Evolutionary conservation across 1,140 invertebrate genomes (phyloP).

Genomic region (Tetraneura akinire): DNA sequence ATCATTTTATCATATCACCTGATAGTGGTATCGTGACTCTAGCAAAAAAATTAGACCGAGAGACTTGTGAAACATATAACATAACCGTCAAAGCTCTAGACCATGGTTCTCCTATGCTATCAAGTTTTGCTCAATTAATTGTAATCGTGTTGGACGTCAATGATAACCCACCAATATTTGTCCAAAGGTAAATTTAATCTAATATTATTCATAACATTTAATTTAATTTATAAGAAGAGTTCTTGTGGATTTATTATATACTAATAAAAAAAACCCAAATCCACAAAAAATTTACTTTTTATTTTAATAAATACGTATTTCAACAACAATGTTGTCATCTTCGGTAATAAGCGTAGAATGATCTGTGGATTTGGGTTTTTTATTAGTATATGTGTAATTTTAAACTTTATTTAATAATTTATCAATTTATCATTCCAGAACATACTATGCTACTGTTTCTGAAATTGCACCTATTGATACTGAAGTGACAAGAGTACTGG

Average conservation of each 20-base stretch:
- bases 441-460: conserved; percentile 72
- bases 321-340: too few species aligned
- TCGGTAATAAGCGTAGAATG: too few species aligned
- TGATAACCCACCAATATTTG: conserved; percentile 92
- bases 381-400: too few species aligned
- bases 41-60: conserved; percentile 80
- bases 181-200: conserved; percentile 63
- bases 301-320: too few species aligned
- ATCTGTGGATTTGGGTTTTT: too few species aligned
- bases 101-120: conserved; percentile 71
- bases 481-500: conserved; percentile 78
- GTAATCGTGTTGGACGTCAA: conserved; percentile 82
- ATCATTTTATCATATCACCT: conserved; percentile 72
- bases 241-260: too few species aligned
- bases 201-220: neutral
- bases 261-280: too few species aligned
- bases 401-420: too few species aligned
- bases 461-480: conserved; percentile 76
- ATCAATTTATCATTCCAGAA: conserved; percentile 38
- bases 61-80: conserved; percentile 81
- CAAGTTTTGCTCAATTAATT: conserved; percentile 63
- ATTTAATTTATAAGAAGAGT: too few species aligned
- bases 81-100: conserved; percentile 80
- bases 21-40: conserved; percentile 83
- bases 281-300: too few species aligned